Percentiles rank a stretch among this genome's conserved stretches.
These are phyloP conservation scores for Drosophila leontia DNA, from an alignment of 1,140 invertebrate species.

Conservation along the genomic window DNA sequence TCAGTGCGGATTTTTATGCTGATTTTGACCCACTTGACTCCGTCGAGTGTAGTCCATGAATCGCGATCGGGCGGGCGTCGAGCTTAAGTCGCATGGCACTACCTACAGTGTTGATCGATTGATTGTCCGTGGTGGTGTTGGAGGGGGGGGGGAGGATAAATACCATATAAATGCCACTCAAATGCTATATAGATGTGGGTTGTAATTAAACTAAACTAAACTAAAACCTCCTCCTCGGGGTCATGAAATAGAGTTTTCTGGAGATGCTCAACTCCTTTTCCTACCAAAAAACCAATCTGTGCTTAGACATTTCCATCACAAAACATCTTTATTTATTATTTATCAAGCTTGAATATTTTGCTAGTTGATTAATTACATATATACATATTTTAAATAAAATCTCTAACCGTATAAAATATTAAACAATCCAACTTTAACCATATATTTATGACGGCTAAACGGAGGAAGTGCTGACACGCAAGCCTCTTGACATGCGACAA, in stretches of 20 bases:
- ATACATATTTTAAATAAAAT: no score
- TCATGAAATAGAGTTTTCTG: no score
- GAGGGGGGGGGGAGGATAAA: not conserved
- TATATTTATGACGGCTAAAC: not conserved
- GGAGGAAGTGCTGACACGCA: constrained; percentile 33
- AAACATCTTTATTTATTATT: no score
- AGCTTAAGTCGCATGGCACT: not conserved
- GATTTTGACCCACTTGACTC: constrained; percentile 81
- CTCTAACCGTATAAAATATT: not conserved
- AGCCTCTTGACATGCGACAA: constrained; percentile 73
- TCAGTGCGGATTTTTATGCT: constrained; percentile 80
- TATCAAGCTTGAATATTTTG: no score
- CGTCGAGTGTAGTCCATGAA: constrained; percentile 41
- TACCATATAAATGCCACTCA: constrained; percentile 2
- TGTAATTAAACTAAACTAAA: not conserved
- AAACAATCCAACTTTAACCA: not conserved
- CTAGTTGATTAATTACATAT: no score
- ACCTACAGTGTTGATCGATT: not conserved
- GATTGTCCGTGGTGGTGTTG: not conserved
- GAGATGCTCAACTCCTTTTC: not conserved
- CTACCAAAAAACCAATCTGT: not conserved
- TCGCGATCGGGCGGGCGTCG: constrained; percentile 22
- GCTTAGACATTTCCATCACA: not conserved
- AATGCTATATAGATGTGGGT: not conserved
- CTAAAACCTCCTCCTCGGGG: no score